Base-by-base conservation (phyloP, 35 echinoderm and acorn worm genomes). In the Chiridota heheva region DNA sequence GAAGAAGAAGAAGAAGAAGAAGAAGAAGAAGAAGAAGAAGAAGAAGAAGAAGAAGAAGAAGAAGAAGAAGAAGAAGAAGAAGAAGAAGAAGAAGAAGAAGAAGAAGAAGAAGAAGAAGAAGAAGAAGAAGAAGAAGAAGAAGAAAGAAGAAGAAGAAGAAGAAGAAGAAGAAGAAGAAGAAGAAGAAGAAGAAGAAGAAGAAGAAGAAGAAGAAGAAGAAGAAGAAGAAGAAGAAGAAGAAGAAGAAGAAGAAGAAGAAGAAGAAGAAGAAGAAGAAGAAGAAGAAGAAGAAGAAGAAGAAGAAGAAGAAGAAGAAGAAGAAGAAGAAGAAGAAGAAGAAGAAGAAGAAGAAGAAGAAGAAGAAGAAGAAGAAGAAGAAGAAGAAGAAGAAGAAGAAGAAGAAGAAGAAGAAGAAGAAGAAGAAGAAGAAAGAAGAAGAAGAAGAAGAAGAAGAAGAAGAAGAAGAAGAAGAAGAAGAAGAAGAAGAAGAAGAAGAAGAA, bases 381-480 rank as follows among this genome's bases (percentile, higher is more conserved):
- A 53, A 53, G 48, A 53, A 53, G 48, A 53, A 53, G 22, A 53
- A 53, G 48, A 53, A 53, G 22, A 53, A 22, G 22, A 22, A 53
- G 48, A 53, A 53, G 10, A 53, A 53, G 12, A 13, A 53, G 10
- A 53, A 53, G 48, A 53, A 53, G 48, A 53, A 53, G 48, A 22
- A 22, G 48, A 53, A 53, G 48, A 53, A 22, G 48, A 53, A 53
- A 53, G 48, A 53, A 53, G 22, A 53, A 53, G 22, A 22, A 53
- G 48, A 53, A 53, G 48, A 53, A 53, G 48, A 53, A 53, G 48
- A 53, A 53, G 22, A 53, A 22, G 22, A 53, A 22, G 22, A 53
- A 53, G 48, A 53, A 53, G 48, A 53, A 53, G 48, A 53, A 53
- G 22, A 53, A 53, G 48, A 53, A 53, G 48, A 53, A 53, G 48